Conservation (phyloP, 1,140 invertebrate species). For the Polypedilum vanderplanki region DNA sequence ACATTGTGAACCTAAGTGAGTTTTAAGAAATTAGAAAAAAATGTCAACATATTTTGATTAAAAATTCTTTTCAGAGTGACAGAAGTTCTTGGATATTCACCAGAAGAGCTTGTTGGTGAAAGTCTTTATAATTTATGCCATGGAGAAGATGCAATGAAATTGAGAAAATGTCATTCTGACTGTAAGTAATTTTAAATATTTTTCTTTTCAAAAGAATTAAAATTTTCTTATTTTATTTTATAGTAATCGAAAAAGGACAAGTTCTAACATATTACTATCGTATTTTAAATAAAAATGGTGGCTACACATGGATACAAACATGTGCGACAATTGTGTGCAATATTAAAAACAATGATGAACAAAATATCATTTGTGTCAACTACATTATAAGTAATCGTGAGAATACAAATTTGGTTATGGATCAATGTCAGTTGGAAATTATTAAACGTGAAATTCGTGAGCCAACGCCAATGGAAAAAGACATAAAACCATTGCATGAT, state of each 20-base stretch:
- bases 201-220: neutral
- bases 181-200: conserved; percentile 61
- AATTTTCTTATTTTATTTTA: conserved; percentile 40
- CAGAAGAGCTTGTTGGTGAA: conserved; percentile 88
- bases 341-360: conserved; percentile 89
- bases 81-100: conserved; percentile 84
- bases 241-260: conserved; percentile 96
- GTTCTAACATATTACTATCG: conserved; percentile 93
- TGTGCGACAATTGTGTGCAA: conserved; percentile 95
- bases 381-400: conserved; percentile 90
- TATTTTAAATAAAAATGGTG: conserved; percentile 90
- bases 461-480: conserved; percentile 34
- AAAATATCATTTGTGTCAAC: conserved; percentile 94
- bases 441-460: conserved; percentile 20
- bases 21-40: conserved; percentile 30
- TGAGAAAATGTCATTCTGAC: conserved; percentile 88
- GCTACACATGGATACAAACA: conserved; percentile 93
- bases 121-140: conserved; percentile 91
- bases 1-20: conserved; percentile 92
- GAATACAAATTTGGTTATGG: conserved; percentile 83
- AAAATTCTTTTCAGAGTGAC: conserved; percentile 60
- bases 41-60: neutral
- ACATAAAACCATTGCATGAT: conserved; percentile 63
- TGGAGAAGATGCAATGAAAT: conserved; percentile 86
- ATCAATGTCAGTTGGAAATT: conserved; percentile 78